Base-by-base conservation (phyloP, 2,113 vertebrate species). In the Dromaius novaehollandiae region DNA sequence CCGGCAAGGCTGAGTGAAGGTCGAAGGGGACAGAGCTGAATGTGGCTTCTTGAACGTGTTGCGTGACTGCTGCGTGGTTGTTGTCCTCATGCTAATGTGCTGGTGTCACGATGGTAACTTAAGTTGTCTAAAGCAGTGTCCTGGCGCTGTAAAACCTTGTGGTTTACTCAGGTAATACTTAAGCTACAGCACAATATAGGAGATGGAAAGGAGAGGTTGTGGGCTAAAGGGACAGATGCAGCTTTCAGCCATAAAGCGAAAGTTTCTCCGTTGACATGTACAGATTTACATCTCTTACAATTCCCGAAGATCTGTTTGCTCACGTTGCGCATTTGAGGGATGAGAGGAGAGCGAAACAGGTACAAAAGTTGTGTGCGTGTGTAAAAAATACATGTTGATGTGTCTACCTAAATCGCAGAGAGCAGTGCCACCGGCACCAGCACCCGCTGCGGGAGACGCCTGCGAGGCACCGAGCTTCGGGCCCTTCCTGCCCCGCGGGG, bases 401-500 rank as follows among this genome's bases (percentile, higher is more conserved):
- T 90, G 71, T 68, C 58, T 73, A 3, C 51, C 2, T 26, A 71
- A 84, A 38, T 30, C 50, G 28, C 34, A 1, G 1, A 63, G 84
- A 75, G 3, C 40, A 21, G 38, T 55, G 69, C 44, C 55, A 19
- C 69, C 8, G 15, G 82, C 65, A n/a, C 0, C 0, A 51, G 50
- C 69, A 65, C 9, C 69, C 17, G 55, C 55, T 30, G 30, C n/a
- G 14, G 55, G 24, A 8, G 44, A 34, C 68, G 66, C 82, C 63
- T 66, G 75, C 50, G 86, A 90, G 93, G 44, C 0, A 0, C 90
- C 85, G 13, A 66, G 70, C 82, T 95, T 6, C 3, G 26, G 34
- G 51, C 6, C 0, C 2, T 13, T 65, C 6, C 24, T 38, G 86
- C 77, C 66, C 51, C 0, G 0, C 1, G 4, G 53, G 25, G 22